A percentile compares a stretch with the other conserved stretches of the same genome.
These are phyloP conservation scores for Mimumesa dahlbomi DNA, from an alignment of 2,888 invertebrate species.

Conservation along the genomic window DNA sequence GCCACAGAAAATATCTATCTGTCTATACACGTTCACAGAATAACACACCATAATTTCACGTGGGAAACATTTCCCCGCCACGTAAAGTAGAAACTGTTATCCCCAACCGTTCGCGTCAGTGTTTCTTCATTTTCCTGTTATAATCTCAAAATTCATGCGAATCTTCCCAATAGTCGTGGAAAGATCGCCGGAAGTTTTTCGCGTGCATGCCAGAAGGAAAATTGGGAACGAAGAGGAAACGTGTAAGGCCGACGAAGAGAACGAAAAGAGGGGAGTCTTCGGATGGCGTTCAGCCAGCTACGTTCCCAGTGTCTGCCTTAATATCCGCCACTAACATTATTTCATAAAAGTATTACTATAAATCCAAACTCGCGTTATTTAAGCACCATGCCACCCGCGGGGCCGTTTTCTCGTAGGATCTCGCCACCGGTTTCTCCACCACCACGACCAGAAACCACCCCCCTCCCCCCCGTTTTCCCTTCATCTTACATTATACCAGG, in stretches of 20 bases:
- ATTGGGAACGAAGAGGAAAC: conserved; percentile 29
- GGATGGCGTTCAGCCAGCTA: conserved; percentile 66
- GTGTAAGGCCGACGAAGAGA: conserved; percentile 14
- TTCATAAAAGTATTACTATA: conserved; percentile 81
- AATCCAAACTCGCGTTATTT: conserved; percentile 80
- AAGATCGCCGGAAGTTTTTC: conserved; percentile 54
- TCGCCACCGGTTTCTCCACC: conserved; percentile 30
- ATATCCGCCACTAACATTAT: conserved; percentile 81
- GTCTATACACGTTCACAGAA: no score
- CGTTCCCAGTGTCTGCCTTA: conserved; percentile 78
- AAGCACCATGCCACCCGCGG: conserved; percentile 70
- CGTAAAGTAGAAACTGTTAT: no score
- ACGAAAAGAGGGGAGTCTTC: conserved; percentile 44
- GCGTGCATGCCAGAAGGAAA: conserved; percentile 32
- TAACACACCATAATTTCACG: no score
- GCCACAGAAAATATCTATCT: no score
- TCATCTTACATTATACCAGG: conserved; percentile 69
- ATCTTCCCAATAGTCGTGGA: conserved; percentile 28
- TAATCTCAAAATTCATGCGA: conserved; percentile 32
- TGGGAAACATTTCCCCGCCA: no score
- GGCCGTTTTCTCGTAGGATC: conserved; percentile 33
- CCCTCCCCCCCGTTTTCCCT: conserved; percentile 25
- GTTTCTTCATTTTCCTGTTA: conserved; percentile 5
- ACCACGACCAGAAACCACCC: conserved; percentile 11
- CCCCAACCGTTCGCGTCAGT: neutral